Evolutionary conservation across 2,113 vertebrate species (phyloP).

Genomic region (Abramis brama): DNA sequence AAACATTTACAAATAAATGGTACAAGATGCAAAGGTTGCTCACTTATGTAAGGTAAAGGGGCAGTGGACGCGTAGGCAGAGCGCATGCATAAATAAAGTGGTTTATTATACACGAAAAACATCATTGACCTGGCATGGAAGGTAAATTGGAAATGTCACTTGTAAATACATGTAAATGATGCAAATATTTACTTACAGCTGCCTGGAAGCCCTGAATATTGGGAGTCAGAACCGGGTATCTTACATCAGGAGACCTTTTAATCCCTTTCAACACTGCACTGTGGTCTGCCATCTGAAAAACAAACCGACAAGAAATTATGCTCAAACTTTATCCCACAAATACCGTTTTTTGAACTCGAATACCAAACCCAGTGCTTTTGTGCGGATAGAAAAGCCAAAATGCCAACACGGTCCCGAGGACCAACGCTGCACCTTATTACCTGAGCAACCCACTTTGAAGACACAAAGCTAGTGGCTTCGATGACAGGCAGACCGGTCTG

Average conservation of each 20-base stretch:
- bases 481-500: slow-evolving; percentile 87
- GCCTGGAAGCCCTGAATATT: slow-evolving; percentile 91
- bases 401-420: slow-evolving; percentile 57
- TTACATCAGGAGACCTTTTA: slow-evolving; percentile 79
- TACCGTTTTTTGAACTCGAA: not conserved
- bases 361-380: slow-evolving; percentile 21
- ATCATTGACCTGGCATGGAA: slow-evolving; percentile 9
- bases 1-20: slow-evolving; percentile 48
- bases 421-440: slow-evolving; percentile 75
- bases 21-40: not conserved
- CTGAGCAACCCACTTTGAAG: slow-evolving; percentile 95
- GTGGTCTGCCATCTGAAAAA: slow-evolving; percentile 92
- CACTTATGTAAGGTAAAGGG: not conserved
- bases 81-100: not conserved
- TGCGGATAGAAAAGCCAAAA: slow-evolving; percentile 59
- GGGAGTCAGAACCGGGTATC: slow-evolving; percentile 91
- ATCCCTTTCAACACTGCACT: slow-evolving; percentile 88
- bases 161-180: slow-evolving; percentile 44
- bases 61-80: not conserved
- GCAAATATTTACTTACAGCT: slow-evolving; percentile 82
- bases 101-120: slow-evolving; percentile 31
- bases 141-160: slow-evolving; percentile 43
- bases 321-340: slow-evolving; percentile 11
- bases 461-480: slow-evolving; percentile 95
- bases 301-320: not conserved